Evolutionary conservation across 2,797 vertebrate species (phyloP), one percentile per base, ranked within the genome.

Genomic region (Sebastolobus alascanus): DNA sequence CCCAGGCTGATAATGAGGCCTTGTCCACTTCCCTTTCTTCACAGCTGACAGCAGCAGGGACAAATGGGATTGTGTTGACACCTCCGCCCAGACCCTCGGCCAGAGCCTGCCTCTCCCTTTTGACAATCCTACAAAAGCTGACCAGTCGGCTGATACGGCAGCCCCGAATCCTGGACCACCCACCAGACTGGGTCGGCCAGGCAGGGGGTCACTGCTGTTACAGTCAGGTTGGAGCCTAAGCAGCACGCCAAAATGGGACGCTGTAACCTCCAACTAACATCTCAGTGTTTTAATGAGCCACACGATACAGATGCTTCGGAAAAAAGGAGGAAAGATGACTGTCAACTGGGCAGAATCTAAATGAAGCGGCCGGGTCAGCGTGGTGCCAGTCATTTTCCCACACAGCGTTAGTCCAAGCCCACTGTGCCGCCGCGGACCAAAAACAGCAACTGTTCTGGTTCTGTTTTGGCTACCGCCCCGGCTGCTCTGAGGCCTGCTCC

Each of bases 91-190:
- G 86, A 90, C 90, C 81, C 82, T 85, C 71, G 79, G 87, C 75
- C 68, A 77, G 78, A 86, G 77, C 56, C 69, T 75, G 90, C 80
- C 73, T 84, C 84, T 91, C 46, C 46, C 84, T 82, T 87, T 89
- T 93, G 92, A 91, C 94, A 88, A 63, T 60, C 31, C 38, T 58
- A 96, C 94, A 96, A 96, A 94, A 90, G 91, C 84, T 86, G 91
- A 92, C 86, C 92, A 83, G 84, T 87, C 85, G 66, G 68, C 81
- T 86, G 89, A 90, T 86, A 87, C 85, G 75, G 76, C 84, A 79
- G 72, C 68, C 70, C 72, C 63, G 14, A 55, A 68, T 82, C 68
- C 79, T 3, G 82, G 94, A 95, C 93, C 93, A 95, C 94, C 95
- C 93, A 93, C 84, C 89, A 79, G 74, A 89, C 79, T 9, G 68